phyloP scores from a whole-genome alignment of 2,888 invertebrate species.

The Athripsodes cinereus region DNA sequence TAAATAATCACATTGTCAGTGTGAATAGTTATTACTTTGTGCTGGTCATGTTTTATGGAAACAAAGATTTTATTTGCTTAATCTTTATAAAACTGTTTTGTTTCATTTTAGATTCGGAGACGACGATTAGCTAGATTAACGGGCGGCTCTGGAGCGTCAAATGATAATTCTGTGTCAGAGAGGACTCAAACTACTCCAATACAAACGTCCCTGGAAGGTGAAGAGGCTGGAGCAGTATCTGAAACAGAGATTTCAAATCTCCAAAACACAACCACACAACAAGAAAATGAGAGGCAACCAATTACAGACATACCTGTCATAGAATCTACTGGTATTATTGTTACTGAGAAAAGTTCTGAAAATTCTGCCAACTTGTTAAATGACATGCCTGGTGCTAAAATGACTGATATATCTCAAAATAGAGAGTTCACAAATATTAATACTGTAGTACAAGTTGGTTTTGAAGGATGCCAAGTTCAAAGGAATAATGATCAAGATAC shows the following conservation, averaged over 20 bases:
- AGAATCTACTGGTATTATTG: slow-evolving; percentile 45
- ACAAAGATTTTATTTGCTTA: slow-evolving; percentile 15
- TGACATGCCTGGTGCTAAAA: slow-evolving; percentile 50
- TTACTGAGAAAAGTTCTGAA: slow-evolving; percentile 39
- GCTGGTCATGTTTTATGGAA: slow-evolving; percentile 18
- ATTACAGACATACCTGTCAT: slow-evolving; percentile 39
- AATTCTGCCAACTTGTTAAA: slow-evolving; percentile 38
- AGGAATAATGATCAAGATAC: neutral
- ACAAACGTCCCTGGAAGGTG: slow-evolving; percentile 30
- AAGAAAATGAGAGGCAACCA: slow-evolving; percentile 3
- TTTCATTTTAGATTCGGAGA: slow-evolving; percentile 58
- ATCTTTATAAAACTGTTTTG: neutral
- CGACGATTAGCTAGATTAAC: slow-evolving; percentile 64
- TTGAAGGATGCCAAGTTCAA: neutral
- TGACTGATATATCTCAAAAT: slow-evolving; percentile 48
- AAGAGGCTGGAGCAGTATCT: slow-evolving; percentile 34
- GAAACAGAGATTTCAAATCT: neutral
- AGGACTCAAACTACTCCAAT: slow-evolving; percentile 36
- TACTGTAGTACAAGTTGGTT: slow-evolving; percentile 44
- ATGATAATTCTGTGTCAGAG: slow-evolving; percentile 38
- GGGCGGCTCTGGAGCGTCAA: slow-evolving; percentile 53
- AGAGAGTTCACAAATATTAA: slow-evolving; percentile 49
- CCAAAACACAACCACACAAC: neutral
- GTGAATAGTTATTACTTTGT: slow-evolving; percentile 33
- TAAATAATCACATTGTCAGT: neutral